A percentile compares a stretch with the other conserved stretches of the same genome.
Conservation (phyloP, 2,888 invertebrate species). For the Chrysolina haemoptera region DNA sequence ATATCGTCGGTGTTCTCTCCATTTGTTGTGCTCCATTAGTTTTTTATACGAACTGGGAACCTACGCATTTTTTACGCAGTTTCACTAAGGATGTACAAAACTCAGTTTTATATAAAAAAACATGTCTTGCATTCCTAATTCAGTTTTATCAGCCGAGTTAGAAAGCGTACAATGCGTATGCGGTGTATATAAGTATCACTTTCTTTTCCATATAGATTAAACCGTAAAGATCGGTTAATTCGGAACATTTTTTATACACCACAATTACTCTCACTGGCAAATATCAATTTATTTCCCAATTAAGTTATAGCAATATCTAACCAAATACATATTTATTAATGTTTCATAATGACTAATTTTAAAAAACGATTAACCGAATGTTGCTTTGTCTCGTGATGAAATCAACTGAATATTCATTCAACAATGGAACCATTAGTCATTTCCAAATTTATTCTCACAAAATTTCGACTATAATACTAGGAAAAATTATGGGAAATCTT, state of each 20-base stretch:
- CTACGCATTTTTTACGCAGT: background rate
- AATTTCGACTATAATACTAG: background rate
- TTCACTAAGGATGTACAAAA: slow-evolving; percentile 10
- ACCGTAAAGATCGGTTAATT: slow-evolving; percentile 20
- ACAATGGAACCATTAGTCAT: background rate
- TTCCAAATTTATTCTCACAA: background rate
- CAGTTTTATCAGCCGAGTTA: slow-evolving; percentile 20
- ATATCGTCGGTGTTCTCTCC: too few relatives aligned
- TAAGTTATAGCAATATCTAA: background rate
- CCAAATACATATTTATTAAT: background rate
- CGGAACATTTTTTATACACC: slow-evolving; percentile 1
- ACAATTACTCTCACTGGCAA: slow-evolving; percentile 14
- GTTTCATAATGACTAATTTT: background rate
- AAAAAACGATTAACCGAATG: background rate
- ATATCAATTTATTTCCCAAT: background rate
- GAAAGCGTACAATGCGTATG: slow-evolving; percentile 26
- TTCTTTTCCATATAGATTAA: slow-evolving; percentile 24
- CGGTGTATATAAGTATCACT: slow-evolving; percentile 15
- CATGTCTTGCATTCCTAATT: slow-evolving; percentile 1
- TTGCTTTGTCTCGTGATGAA: background rate
- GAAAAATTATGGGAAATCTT: too few relatives aligned
- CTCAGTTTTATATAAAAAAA: background rate
- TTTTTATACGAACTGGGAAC: background rate
- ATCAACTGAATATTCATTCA: background rate
- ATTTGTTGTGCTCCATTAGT: background rate